Conservation (phyloP, 2,113 vertebrate species). For the Nasalis larvatus region DNA sequence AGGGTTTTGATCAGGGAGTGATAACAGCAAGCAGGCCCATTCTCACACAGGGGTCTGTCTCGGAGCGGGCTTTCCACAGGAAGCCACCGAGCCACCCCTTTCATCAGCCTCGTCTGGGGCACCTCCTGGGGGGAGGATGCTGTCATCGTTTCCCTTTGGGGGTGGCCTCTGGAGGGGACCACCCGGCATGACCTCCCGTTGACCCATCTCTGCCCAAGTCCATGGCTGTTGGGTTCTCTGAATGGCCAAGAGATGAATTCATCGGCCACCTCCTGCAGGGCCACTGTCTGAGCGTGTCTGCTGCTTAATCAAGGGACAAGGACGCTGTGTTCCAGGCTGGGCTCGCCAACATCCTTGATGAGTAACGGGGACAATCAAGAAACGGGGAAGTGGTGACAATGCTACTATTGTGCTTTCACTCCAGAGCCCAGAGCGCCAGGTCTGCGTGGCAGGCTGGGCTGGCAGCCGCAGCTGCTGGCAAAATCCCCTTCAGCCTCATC, state of each 20-base stretch:
- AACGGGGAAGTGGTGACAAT: constrained; percentile 46
- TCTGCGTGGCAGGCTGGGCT: neutral
- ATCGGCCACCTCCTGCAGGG: neutral
- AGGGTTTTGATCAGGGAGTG: neutral
- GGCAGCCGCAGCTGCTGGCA: constrained; percentile 10
- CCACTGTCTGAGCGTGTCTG: constrained; percentile 37
- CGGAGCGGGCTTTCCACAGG: neutral
- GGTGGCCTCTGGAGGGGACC: neutral
- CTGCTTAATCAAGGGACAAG: constrained; percentile 44
- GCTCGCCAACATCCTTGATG: constrained; percentile 38
- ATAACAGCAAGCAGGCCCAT: fast-evolving
- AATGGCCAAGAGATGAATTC: constrained; percentile 52
- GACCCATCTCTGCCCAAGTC: constrained; percentile 39
- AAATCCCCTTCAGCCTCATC: neutral
- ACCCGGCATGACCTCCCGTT: neutral
- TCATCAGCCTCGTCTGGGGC: neutral
- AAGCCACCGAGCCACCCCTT: neutral
- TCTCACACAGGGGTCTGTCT: fast-evolving
- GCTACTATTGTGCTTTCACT: constrained; percentile 22
- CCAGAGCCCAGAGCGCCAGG: neutral
- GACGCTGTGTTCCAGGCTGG: constrained; percentile 42
- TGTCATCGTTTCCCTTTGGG: neutral
- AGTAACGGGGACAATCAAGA: constrained; percentile 30
- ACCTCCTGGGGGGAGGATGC: neutral
- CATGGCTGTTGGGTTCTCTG: neutral